These are phyloP conservation scores for Zaprionus lineosus DNA, from an alignment of 2,888 invertebrate species.

Conservation along the genomic window DNA sequence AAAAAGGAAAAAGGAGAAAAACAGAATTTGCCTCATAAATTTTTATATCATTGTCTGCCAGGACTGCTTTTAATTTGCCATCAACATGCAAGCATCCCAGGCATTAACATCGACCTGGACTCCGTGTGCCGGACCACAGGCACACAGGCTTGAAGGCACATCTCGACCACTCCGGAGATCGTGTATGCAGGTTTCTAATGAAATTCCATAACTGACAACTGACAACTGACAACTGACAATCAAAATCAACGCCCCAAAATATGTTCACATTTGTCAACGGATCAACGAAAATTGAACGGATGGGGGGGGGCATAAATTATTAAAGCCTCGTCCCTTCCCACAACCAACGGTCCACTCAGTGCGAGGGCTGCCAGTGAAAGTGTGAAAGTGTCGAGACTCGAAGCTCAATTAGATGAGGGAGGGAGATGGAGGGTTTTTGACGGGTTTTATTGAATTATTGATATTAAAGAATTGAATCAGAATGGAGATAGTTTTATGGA, in stretches of 20 bases:
- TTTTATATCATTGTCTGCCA: slow-evolving; percentile 57
- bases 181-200: slow-evolving; percentile 53
- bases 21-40: slow-evolving; percentile 68
- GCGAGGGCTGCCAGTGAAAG: slow-evolving; percentile 1
- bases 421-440: too few relatives aligned
- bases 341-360: slow-evolving; percentile 18
- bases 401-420: too few relatives aligned
- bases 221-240: slow-evolving; percentile 59
- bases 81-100: slow-evolving; percentile 59
- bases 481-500: too few relatives aligned
- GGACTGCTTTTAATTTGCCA: slow-evolving; percentile 56
- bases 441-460: too few relatives aligned
- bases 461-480: neutral
- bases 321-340: slow-evolving; percentile 39
- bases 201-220: slow-evolving; percentile 69
- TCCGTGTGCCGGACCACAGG: too few relatives aligned
- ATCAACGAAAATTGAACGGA: slow-evolving; percentile 28
- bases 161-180: slow-evolving; percentile 2
- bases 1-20: slow-evolving; percentile 49
- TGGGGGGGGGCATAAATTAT: slow-evolving; percentile 55
- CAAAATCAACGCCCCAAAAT: slow-evolving; percentile 57
- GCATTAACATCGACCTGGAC: too few relatives aligned
- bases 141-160: neutral
- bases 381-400: too few relatives aligned
- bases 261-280: slow-evolving; percentile 55